Evolutionary conservation across 2,113 vertebrate genomes (phyloP).

Genomic region (Eolophus roseicapilla): DNA sequence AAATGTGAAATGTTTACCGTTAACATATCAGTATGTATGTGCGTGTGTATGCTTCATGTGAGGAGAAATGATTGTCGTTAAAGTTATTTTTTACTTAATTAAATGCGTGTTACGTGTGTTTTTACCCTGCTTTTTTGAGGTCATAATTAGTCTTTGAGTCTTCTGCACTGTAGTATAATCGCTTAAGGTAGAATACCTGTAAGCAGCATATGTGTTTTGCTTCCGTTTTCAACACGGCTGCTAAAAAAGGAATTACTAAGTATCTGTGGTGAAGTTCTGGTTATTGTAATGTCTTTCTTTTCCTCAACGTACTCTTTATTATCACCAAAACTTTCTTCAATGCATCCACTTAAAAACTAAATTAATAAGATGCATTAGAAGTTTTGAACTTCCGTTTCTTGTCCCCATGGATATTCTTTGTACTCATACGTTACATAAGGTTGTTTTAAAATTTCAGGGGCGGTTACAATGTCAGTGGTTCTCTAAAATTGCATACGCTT

Average conservation of each 20-base stretch:
- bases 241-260: too few relatives aligned
- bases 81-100: background rate
- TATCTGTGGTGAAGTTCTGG: background rate
- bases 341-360: fast-evolving
- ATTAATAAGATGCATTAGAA: background rate
- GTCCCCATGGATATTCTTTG: too few relatives aligned
- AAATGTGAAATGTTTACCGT: fast-evolving
- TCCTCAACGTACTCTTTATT: background rate
- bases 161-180: background rate
- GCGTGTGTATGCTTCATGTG: background rate
- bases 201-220: background rate
- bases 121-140: background rate
- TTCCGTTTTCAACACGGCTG: background rate
- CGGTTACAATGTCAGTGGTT: background rate
- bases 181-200: background rate
- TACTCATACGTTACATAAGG: background rate
- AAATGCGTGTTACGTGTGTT: fast-evolving
- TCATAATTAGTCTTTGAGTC: background rate
- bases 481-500: background rate
- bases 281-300: background rate
- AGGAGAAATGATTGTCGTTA: background rate
- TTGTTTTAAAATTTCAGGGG: background rate
- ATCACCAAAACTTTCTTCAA: background rate
- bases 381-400: background rate
- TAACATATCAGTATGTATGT: background rate